These are phyloP conservation scores for Glyphotaelius pellucidus DNA, from an alignment of 2,888 invertebrate genomes.

Conservation along the genomic window DNA sequence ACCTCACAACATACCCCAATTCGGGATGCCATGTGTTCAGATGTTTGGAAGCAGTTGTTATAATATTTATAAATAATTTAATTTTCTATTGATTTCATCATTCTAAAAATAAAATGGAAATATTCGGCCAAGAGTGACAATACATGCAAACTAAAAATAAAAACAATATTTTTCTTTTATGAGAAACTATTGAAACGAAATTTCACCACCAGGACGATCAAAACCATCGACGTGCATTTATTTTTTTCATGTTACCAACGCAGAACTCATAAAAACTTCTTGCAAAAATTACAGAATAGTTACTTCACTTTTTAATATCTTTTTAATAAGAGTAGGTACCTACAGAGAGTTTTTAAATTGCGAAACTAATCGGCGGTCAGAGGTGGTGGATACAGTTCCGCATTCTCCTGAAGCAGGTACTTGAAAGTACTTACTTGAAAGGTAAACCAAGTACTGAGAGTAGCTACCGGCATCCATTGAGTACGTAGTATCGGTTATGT, in stretches of 20 bases:
- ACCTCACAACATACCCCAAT: too few species aligned
- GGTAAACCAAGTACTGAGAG: not conserved
- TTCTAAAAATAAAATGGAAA: too few species aligned
- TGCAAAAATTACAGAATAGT: not conserved
- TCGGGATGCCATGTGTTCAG: too few species aligned
- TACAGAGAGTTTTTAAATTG: not conserved
- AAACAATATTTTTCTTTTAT: not conserved
- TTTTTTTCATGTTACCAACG: not conserved
- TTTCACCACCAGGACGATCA: not conserved
- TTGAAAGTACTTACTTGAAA: not conserved
- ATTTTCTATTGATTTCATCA: too few species aligned
- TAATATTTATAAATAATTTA: too few species aligned
- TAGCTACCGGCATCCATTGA: not conserved
- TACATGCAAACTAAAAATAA: too few species aligned
- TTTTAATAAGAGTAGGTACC: not conserved
- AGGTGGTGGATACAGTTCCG: conserved; percentile 38
- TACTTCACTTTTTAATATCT: not conserved
- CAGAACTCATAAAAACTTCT: not conserved
- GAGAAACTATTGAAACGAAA: not conserved
- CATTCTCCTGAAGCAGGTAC: conserved; percentile 17
- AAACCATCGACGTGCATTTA: not conserved
- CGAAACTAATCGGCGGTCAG: conserved; percentile 19
- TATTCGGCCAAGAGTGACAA: too few species aligned
- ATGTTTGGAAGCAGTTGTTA: too few species aligned
- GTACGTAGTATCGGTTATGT: not conserved